A percentile compares a stretch with the other conserved stretches of the same genome.
Conservation (phyloP, 2,113 vertebrate genomes). For the Oxygymnocypris stewartii region DNA sequence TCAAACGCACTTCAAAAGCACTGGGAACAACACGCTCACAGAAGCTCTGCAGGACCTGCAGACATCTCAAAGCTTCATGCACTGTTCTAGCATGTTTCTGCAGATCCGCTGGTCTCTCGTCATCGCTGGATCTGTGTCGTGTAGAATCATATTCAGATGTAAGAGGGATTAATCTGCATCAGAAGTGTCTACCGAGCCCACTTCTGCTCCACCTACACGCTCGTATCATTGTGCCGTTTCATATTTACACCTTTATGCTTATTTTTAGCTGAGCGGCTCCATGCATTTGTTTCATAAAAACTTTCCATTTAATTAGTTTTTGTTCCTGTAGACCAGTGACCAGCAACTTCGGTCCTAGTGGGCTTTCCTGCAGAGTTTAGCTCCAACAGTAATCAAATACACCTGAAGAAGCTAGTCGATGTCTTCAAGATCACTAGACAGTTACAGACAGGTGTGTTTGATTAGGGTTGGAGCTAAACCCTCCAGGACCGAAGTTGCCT, state of each 20-base stretch:
- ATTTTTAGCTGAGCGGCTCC: background rate
- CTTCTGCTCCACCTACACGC: background rate
- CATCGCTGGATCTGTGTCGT: background rate
- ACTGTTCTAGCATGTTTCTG: background rate
- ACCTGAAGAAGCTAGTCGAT: no score
- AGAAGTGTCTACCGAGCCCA: background rate
- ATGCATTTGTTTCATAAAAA: background rate
- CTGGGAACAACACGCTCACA: no score
- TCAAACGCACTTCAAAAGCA: background rate
- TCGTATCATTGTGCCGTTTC: background rate
- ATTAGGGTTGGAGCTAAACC: no score
- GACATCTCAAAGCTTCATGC: no score
- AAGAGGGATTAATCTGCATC: background rate
- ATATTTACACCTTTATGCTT: background rate
- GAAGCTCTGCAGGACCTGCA: no score
- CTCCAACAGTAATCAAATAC: no score
- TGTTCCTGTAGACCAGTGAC: background rate
- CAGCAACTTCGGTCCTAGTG: no score
- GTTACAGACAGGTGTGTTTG: no score
- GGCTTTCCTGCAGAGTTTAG: no score
- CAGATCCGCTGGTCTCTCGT: background rate
- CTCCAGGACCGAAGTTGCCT: no score
- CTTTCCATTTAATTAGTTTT: background rate
- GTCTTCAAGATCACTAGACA: no score
- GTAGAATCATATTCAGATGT: background rate